Conservation (phyloP, 1,140 invertebrate genomes). For the Drosophila fuyamai region DNA sequence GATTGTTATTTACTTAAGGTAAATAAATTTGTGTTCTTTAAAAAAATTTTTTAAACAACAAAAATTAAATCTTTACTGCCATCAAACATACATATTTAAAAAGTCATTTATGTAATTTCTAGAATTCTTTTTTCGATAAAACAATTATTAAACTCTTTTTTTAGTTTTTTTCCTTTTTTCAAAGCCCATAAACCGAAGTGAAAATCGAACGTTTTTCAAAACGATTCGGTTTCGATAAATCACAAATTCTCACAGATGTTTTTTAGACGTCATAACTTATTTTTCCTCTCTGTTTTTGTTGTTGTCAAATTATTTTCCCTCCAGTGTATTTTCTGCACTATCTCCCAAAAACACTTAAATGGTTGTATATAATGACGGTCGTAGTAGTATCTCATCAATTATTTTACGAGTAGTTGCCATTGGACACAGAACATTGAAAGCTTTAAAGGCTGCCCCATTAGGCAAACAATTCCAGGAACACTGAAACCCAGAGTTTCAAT, state of each 20-base stretch:
- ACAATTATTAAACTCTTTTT: too few species aligned
- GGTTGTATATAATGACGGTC: constrained; percentile 13
- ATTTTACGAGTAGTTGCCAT: constrained; percentile 33
- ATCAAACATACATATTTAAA: too few species aligned
- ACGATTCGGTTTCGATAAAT: constrained; percentile 6
- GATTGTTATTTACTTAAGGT: too few species aligned
- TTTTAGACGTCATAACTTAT: constrained; percentile 36
- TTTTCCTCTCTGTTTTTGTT: constrained; percentile 10
- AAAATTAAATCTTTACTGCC: too few species aligned
- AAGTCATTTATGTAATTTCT: too few species aligned
- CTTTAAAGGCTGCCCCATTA: constrained; percentile 39
- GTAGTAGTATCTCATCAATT: constrained; percentile 55
- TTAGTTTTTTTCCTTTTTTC: too few species aligned
- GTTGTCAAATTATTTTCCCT: constrained; percentile 33
- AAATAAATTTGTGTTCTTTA: too few species aligned
- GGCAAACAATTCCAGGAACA: constrained; percentile 4
- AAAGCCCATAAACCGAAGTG: too few species aligned
- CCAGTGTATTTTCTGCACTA: constrained; percentile 24
- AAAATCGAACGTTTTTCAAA: neutral
- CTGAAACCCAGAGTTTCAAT: neutral
- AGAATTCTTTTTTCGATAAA: too few species aligned
- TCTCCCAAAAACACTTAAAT: constrained; percentile 16
- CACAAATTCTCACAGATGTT: constrained; percentile 45
- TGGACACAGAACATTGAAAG: constrained; percentile 30
- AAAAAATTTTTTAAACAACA: too few species aligned